Evolutionary conservation across 2,888 invertebrate genomes (phyloP).

Genomic region (Andrena bicolor): DNA sequence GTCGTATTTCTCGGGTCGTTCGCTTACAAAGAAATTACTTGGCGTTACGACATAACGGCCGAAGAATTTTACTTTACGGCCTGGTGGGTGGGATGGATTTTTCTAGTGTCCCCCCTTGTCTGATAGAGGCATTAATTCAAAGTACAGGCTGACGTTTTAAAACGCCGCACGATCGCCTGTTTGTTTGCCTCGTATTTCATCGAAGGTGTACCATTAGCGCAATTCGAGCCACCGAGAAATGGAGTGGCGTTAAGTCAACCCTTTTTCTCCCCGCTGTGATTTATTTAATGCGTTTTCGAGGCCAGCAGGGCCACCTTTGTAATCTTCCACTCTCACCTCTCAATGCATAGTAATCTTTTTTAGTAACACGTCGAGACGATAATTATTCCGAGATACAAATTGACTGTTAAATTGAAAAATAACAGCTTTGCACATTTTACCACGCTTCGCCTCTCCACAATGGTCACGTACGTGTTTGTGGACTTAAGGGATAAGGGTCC

Average conservation of each 20-base stretch:
- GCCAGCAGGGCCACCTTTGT: neutral
- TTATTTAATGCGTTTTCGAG: conserved; percentile 2
- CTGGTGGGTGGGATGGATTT: neutral
- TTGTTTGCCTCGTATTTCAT: conserved; percentile 29
- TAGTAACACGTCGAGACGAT: no score
- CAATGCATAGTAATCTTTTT: no score
- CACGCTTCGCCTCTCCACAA: neutral
- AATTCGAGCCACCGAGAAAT: conserved; percentile 26
- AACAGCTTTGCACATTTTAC: no score
- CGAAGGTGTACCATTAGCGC: conserved; percentile 30
- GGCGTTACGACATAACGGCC: conserved; percentile 20
- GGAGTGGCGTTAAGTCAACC: conserved; percentile 7
- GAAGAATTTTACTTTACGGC: conserved; percentile 35
- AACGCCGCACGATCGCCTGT: conserved; percentile 3
- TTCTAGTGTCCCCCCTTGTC: conserved; percentile 10
- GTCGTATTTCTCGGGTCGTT: conserved; percentile 16
- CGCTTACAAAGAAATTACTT: conserved; percentile 30
- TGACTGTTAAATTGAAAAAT: no score
- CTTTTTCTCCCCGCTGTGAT: neutral
- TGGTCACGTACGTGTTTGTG: neutral
- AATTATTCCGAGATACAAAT: no score
- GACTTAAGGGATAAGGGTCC: neutral
- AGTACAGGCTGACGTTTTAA: neutral
- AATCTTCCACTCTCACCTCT: neutral
- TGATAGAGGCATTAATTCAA: conserved; percentile 32